Conservation (phyloP, 1,140 invertebrate genomes). For the Drusus annulatus region DNA sequence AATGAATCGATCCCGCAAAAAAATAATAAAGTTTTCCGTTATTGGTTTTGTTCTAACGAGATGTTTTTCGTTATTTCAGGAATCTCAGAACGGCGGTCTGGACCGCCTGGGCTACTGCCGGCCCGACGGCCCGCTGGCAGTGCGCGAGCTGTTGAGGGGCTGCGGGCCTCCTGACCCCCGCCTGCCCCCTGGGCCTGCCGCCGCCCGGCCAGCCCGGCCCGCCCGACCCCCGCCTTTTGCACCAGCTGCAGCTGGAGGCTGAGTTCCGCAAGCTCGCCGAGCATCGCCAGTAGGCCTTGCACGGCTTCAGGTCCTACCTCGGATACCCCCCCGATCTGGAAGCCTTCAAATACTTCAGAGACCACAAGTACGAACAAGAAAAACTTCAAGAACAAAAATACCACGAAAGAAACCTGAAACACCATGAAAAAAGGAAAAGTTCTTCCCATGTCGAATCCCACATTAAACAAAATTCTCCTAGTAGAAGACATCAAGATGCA, state of each 20-base stretch:
- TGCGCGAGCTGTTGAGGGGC: slow-evolving; percentile 52
- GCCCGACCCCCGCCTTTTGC: slow-evolving; percentile 62
- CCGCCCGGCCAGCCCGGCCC: slow-evolving; percentile 32
- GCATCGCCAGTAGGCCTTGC: slow-evolving; percentile 58
- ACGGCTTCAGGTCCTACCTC: slow-evolving; percentile 61
- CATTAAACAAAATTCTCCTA: slow-evolving; percentile 22
- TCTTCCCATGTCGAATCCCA: neutral
- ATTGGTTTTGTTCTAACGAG: neutral
- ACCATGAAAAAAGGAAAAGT: slow-evolving; percentile 44
- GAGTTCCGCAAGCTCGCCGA: slow-evolving; percentile 69
- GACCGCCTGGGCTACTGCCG: slow-evolving; percentile 53
- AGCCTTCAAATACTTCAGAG: slow-evolving; percentile 68
- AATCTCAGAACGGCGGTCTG: slow-evolving; percentile 57
- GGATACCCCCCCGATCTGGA: slow-evolving; percentile 62
- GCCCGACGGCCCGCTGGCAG: slow-evolving; percentile 50
- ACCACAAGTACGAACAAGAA: slow-evolving; percentile 60
- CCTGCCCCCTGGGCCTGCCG: slow-evolving; percentile 22
- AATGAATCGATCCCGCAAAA: no score
- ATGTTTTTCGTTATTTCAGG: slow-evolving; percentile 46
- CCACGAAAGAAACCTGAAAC: slow-evolving; percentile 29
- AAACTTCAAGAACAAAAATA: slow-evolving; percentile 36
- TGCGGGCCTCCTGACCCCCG: slow-evolving; percentile 30
- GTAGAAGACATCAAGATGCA: slow-evolving; percentile 31
- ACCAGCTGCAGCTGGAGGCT: slow-evolving; percentile 67
- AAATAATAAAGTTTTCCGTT: no score